phyloP scores from a whole-genome alignment of 2,797 vertebrate genomes.

The Pogoniulus pusillus region DNA sequence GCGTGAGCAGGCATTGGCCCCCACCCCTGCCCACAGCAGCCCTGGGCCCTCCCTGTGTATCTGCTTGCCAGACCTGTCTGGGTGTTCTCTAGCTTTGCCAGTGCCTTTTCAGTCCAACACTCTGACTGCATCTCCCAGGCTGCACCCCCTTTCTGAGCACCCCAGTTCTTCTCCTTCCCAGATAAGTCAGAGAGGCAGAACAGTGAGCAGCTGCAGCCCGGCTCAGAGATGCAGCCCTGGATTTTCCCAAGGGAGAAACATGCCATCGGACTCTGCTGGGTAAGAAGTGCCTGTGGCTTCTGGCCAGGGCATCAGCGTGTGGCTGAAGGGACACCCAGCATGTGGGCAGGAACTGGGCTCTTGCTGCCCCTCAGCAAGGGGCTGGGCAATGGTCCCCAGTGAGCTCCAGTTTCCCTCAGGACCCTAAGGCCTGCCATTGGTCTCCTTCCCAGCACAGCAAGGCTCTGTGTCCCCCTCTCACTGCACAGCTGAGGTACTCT shows the following conservation, averaged over 20 bases:
- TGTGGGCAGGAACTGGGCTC: neutral
- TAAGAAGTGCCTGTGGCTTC: neutral
- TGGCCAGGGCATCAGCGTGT: neutral
- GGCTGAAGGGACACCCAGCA: neutral
- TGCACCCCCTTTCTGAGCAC: neutral
- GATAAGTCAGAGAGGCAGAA: neutral
- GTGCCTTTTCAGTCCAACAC: fast-evolving
- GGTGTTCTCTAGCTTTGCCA: neutral
- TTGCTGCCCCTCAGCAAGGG: neutral
- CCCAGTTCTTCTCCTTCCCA: neutral
- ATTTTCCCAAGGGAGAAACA: fast-evolving
- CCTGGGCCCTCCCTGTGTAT: neutral
- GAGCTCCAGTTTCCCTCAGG: fast-evolving
- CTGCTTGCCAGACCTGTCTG: neutral
- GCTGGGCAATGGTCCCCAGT: neutral
- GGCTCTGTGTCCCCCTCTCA: fast-evolving
- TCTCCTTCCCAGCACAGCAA: neutral
- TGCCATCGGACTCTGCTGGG: neutral
- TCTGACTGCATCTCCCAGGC: neutral
- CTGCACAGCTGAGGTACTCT: neutral
- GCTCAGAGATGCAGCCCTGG: fast-evolving
- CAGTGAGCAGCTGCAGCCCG: neutral
- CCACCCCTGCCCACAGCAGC: fast-evolving
- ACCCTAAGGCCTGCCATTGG: fast-evolving
- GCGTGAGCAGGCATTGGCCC: neutral